Evolutionary conservation across 2,797 vertebrate genomes (phyloP).

Genomic region (Agapornis canus): DNA sequence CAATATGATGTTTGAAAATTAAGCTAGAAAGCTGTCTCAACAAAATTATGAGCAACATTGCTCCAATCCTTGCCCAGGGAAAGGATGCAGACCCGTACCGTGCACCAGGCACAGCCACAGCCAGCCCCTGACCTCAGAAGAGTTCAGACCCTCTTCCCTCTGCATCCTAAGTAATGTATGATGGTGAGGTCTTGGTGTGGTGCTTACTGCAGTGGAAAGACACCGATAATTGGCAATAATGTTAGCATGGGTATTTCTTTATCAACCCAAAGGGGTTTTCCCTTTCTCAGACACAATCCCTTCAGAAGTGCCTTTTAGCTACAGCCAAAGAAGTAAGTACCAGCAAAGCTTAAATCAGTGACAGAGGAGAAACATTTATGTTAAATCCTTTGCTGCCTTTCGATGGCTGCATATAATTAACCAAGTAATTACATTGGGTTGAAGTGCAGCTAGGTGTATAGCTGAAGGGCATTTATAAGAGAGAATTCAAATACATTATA

Average conservation of each 20-base stretch:
- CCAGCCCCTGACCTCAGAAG: neutral
- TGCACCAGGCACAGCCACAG: neutral
- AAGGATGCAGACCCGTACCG: neutral
- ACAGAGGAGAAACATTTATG: neutral
- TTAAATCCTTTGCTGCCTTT: neutral
- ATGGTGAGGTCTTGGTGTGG: neutral
- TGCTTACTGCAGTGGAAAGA: slow-evolving; percentile 42
- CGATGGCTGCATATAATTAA: neutral
- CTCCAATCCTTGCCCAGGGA: neutral
- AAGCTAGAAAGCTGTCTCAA: neutral
- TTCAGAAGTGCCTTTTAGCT: neutral
- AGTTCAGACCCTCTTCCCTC: neutral
- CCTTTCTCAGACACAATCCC: neutral
- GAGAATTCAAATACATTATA: rapidly evolving
- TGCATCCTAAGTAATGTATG: neutral
- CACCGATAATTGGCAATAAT: neutral
- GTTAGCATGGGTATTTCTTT: neutral
- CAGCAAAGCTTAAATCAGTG: neutral
- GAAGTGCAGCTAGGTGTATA: neutral
- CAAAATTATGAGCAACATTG: neutral
- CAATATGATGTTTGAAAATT: neutral
- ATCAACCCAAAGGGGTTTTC: neutral
- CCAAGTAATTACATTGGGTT: neutral
- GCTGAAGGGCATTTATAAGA: neutral
- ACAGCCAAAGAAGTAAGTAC: neutral